These are phyloP conservation scores for Pardosa pseudoannulata DNA, from an alignment of 2,888 invertebrate genomes.

Conservation along the genomic window DNA sequence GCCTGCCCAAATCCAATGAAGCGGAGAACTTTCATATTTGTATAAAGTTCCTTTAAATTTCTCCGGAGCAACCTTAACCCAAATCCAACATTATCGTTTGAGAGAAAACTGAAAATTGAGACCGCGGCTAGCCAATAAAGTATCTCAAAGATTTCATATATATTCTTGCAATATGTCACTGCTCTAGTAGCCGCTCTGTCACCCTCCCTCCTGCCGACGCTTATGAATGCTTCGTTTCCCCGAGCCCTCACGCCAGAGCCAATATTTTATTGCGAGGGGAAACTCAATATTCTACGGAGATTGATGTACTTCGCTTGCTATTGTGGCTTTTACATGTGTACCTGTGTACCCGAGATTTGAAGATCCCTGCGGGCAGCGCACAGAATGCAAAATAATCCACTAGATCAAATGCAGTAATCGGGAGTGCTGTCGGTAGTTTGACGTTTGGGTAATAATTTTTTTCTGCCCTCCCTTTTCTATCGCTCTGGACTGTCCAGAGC, in stretches of 20 bases:
- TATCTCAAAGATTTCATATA: conserved; percentile 53
- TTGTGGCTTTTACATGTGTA: conserved; percentile 53
- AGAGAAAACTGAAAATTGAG: conserved; percentile 51
- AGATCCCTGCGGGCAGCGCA: conserved; percentile 37
- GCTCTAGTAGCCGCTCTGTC: conserved; percentile 48
- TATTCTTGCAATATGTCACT: conserved; percentile 57
- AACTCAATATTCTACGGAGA: conserved; percentile 56
- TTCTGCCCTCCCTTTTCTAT: conserved; percentile 7
- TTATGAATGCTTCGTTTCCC: conserved; percentile 57
- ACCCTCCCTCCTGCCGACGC: conserved; percentile 8
- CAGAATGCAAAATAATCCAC: conserved; percentile 66
- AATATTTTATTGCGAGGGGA: conserved; percentile 60
- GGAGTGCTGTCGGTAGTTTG: conserved; percentile 56
- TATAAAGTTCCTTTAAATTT: too few species aligned
- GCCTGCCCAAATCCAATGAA: too few species aligned
- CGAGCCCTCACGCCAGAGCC: conserved; percentile 33
- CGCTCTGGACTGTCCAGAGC: conserved; percentile 41
- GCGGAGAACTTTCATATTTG: too few species aligned
- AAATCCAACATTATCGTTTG: too few species aligned
- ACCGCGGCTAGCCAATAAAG: conserved; percentile 59
- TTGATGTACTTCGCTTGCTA: conserved; percentile 38
- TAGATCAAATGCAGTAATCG: conserved; percentile 60
- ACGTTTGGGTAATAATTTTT: conserved; percentile 62
- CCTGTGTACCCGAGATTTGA: conserved; percentile 35
- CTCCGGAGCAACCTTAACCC: too few species aligned